Percentiles rank a stretch among this genome's conserved stretches.
These are phyloP conservation scores for Perca fluviatilis DNA, from an alignment of 2,113 vertebrate genomes.

Conservation along the genomic window DNA sequence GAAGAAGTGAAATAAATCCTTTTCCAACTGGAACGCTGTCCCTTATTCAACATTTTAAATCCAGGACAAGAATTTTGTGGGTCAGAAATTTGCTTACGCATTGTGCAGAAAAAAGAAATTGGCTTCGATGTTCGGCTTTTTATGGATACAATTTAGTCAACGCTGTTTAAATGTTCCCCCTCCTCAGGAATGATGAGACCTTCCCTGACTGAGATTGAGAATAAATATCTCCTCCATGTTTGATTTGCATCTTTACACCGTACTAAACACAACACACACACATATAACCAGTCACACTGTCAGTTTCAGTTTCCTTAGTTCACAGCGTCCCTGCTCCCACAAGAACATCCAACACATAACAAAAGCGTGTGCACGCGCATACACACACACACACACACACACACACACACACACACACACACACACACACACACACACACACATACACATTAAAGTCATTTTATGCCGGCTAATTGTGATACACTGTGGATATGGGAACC, in stretches of 20 bases:
- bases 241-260: constrained; percentile 12
- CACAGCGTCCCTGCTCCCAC: constrained; percentile 43
- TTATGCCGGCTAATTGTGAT: constrained; percentile 82
- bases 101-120: constrained; percentile 28
- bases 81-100: constrained; percentile 54
- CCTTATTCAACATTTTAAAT: constrained; percentile 61
- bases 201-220: neutral
- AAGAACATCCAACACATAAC: constrained; percentile 58
- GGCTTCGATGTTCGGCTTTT: constrained; percentile 32
- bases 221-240: constrained; percentile 27
- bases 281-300: constrained; percentile 9
- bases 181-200: constrained; percentile 3
- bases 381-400: constrained; percentile 48
- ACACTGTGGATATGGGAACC: constrained; percentile 80
- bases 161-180: constrained; percentile 44
- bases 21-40: constrained; percentile 67
- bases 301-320: constrained; percentile 29
- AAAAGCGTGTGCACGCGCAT: constrained; percentile 30
- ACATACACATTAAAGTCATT: constrained; percentile 78
- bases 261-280: neutral
- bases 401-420: constrained; percentile 42
- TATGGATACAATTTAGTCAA: constrained; percentile 42
- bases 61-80: constrained; percentile 54
- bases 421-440: constrained; percentile 48
- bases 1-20: constrained; percentile 62